These are phyloP conservation scores for Lymantria dispar DNA, from an alignment of 2,888 invertebrate species.

Conservation along the genomic window DNA sequence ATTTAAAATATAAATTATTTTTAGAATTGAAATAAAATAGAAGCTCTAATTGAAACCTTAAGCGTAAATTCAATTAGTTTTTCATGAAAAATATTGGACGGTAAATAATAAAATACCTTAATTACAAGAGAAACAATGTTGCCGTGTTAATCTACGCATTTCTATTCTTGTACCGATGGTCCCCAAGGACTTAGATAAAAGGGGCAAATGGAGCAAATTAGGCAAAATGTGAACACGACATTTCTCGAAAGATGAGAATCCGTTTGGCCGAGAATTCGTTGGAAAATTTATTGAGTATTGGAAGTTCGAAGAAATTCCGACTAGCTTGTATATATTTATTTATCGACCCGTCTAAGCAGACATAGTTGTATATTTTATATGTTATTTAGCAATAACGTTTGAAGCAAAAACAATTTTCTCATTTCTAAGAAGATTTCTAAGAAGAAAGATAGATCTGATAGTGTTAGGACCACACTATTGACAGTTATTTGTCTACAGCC, in stretches of 20 bases:
- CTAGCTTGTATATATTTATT: slow-evolving; percentile 1
- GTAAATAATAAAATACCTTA: slow-evolving; percentile 25
- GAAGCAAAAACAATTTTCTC: too few relatives aligned
- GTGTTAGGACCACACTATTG: too few relatives aligned
- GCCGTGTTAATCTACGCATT: slow-evolving; percentile 23
- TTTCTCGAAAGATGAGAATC: slow-evolving; percentile 4
- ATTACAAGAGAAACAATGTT: slow-evolving; percentile 15
- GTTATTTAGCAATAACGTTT: too few relatives aligned
- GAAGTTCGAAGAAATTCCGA: slow-evolving; percentile 5
- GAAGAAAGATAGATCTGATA: too few relatives aligned
- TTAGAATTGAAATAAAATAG: neutral
- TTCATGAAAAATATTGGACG: slow-evolving; percentile 18
- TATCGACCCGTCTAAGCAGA: neutral
- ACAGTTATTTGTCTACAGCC: too few relatives aligned
- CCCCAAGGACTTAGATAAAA: slow-evolving; percentile 16
- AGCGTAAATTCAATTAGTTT: slow-evolving; percentile 17
- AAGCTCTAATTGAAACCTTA: neutral
- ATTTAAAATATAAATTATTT: too few relatives aligned
- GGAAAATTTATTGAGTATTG: slow-evolving; percentile 8
- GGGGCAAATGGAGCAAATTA: slow-evolving; percentile 27
- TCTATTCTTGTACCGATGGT: slow-evolving; percentile 26
- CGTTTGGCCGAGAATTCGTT: neutral
- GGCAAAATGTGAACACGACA: slow-evolving; percentile 9
- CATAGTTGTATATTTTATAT: too few relatives aligned
- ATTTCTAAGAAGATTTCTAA: too few relatives aligned